These are phyloP conservation scores for Motacilla tschutschensis DNA, from an alignment of 2,113 vertebrate genomes.

Conservation along the genomic window DNA sequence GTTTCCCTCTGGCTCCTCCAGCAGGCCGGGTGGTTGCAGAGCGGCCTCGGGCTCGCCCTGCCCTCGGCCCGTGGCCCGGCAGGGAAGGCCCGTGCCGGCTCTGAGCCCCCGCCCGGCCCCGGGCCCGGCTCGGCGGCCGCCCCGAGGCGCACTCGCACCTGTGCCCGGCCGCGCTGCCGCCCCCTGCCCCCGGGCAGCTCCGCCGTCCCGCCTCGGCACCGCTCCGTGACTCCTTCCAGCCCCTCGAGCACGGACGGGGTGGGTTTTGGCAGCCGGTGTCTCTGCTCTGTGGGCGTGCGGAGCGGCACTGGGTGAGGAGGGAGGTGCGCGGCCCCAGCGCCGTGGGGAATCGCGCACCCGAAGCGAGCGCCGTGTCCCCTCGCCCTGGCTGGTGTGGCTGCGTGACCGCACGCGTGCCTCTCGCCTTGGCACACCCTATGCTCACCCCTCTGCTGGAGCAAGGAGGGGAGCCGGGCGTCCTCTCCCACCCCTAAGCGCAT, in stretches of 20 bases:
- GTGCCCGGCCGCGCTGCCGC: not conserved
- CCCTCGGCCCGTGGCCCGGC: not conserved
- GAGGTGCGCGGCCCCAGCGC: not conserved
- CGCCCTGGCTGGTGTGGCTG: not conserved
- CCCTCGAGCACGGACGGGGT: accelerated
- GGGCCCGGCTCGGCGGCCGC: not conserved
- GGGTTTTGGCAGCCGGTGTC: accelerated
- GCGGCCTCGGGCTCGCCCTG: not conserved
- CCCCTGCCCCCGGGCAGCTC: not conserved
- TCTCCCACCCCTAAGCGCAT: accelerated
- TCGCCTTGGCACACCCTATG: accelerated
- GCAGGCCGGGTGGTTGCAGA: not conserved
- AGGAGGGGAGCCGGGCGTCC: not conserved
- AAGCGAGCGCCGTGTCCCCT: accelerated
- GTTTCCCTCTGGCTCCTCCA: not conserved
- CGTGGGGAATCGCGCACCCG: not conserved
- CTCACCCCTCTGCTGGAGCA: not conserved
- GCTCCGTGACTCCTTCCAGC: not conserved
- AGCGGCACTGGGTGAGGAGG: not conserved
- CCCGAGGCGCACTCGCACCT: conserved; percentile 14
- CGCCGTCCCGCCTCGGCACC: not conserved
- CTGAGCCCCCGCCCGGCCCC: not conserved
- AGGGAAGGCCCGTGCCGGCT: not conserved
- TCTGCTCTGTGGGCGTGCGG: not conserved
- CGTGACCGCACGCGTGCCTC: not conserved